phyloP scores from a whole-genome alignment of 2,797 vertebrate genomes.

The Eurystomus glaucurus region DNA sequence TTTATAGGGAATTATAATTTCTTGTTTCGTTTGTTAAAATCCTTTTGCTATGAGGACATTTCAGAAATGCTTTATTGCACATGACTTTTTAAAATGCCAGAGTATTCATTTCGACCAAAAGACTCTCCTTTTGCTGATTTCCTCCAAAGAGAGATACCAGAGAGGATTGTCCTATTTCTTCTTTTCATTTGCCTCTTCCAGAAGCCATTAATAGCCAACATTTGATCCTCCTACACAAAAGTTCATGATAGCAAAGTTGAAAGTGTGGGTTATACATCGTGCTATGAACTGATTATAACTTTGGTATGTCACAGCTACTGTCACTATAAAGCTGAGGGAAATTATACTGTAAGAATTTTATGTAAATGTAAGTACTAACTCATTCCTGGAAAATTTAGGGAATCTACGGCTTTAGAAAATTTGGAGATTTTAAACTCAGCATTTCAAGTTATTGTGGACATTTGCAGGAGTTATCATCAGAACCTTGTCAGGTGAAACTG shows the following conservation, averaged over 20 bases:
- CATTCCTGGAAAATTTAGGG: not conserved
- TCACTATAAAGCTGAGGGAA: conserved; percentile 41
- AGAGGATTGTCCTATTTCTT: conserved; percentile 72
- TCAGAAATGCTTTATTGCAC: conserved; percentile 80
- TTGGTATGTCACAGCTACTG: conserved; percentile 54
- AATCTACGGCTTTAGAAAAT: not conserved
- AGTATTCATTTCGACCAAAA: conserved; percentile 80
- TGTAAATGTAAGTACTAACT: conserved; percentile 16
- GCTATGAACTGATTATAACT: conserved; percentile 61
- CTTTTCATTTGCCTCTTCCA: conserved; percentile 60
- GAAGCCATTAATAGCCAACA: conserved; percentile 65
- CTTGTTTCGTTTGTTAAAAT: conserved; percentile 86
- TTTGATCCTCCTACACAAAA: conserved; percentile 72
- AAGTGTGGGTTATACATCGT: conserved; percentile 41
- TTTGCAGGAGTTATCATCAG: not conserved
- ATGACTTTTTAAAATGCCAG: conserved; percentile 75
- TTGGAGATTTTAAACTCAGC: not conserved
- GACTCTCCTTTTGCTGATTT: conserved; percentile 72
- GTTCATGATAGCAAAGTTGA: conserved; percentile 67
- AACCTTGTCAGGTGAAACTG: not conserved
- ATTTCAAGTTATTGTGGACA: not conserved
- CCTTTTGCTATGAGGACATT: conserved; percentile 80
- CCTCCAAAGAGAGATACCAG: conserved; percentile 60
- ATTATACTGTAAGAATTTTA: conserved; percentile 21
- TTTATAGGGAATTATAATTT: conserved; percentile 88